Conservation (phyloP, 2,113 vertebrate species). For the Nycticryphes semicollaris region DNA sequence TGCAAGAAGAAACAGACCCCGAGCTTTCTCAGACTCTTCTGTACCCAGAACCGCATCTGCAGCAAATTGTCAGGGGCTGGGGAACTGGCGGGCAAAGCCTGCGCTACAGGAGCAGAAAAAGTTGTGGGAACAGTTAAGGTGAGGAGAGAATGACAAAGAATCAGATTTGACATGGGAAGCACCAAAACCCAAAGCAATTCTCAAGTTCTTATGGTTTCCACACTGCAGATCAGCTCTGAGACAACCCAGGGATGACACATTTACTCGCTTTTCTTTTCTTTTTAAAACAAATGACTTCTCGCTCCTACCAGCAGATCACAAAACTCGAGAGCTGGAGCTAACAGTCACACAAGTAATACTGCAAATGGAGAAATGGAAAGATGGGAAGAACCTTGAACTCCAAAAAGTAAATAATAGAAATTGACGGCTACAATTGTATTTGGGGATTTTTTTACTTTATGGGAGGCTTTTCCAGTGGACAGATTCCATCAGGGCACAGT, state of each 20-base stretch:
- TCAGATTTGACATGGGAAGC: background rate
- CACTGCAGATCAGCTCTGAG: background rate
- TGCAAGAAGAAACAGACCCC: background rate
- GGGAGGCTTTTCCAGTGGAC: background rate
- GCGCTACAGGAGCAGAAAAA: background rate
- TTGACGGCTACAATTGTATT: background rate
- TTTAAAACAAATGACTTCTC: conserved; percentile 21
- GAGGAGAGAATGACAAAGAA: background rate
- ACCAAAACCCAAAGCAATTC: conserved; percentile 40
- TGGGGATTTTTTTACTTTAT: background rate
- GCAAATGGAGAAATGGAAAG: background rate
- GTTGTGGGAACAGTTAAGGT: background rate
- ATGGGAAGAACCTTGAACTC: background rate
- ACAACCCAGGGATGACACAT: background rate
- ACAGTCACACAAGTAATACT: background rate
- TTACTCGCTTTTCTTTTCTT: background rate
- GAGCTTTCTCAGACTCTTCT: background rate
- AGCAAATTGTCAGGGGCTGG: background rate
- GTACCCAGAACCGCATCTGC: background rate
- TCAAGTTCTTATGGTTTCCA: background rate
- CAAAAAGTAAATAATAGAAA: background rate
- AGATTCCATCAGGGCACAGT: background rate
- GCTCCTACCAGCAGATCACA: background rate
- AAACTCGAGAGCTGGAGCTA: background rate
- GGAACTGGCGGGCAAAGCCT: background rate